Conservation (phyloP, 2,797 vertebrate species). For the Pseudochaenichthys georgianus region DNA sequence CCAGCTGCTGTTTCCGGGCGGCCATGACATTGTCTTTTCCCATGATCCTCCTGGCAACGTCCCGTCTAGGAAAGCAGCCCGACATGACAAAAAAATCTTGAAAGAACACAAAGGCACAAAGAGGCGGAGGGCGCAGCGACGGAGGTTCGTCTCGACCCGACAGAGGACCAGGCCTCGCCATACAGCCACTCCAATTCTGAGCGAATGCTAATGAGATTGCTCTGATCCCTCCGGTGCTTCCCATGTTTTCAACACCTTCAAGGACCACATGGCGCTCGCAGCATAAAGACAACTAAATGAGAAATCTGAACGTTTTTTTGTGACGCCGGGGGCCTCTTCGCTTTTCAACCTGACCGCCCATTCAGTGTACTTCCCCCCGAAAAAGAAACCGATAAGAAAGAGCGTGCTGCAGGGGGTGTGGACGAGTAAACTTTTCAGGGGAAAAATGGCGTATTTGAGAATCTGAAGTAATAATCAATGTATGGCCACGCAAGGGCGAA, state of each 20-base stretch:
- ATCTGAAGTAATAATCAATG: conserved; percentile 71
- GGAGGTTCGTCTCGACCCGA: conserved; percentile 80
- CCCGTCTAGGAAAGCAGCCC: conserved; percentile 88
- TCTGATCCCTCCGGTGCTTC: conserved; percentile 98
- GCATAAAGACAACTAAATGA: conserved; percentile 99
- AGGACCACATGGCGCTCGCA: conserved; percentile 98
- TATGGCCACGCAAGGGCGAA: conserved; percentile 46
- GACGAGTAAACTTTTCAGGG: conserved; percentile 68
- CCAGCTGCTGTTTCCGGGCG: conserved; percentile 22
- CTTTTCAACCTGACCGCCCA: conserved; percentile 96
- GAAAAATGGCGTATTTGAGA: conserved; percentile 66
- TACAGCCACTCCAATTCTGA: conserved; percentile 97
- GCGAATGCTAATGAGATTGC: conserved; percentile 91
- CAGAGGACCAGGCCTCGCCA: conserved; percentile 60
- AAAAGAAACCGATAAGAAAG: conserved; percentile 94
- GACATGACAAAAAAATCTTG: conserved; percentile 84
- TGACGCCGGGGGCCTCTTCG: conserved; percentile 79
- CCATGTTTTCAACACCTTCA: conserved; percentile 99
- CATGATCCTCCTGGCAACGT: conserved; percentile 94
- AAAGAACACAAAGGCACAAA: conserved; percentile 98
- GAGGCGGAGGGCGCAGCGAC: conserved; percentile 92
- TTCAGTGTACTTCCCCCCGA: conserved; percentile 90
- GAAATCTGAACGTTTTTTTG: conserved; percentile 97
- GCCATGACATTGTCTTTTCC: conserved; percentile 77
- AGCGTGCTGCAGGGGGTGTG: conserved; percentile 69